Evolutionary conservation across 2,113 vertebrate species (phyloP).

Genomic region (Passer montanus): DNA sequence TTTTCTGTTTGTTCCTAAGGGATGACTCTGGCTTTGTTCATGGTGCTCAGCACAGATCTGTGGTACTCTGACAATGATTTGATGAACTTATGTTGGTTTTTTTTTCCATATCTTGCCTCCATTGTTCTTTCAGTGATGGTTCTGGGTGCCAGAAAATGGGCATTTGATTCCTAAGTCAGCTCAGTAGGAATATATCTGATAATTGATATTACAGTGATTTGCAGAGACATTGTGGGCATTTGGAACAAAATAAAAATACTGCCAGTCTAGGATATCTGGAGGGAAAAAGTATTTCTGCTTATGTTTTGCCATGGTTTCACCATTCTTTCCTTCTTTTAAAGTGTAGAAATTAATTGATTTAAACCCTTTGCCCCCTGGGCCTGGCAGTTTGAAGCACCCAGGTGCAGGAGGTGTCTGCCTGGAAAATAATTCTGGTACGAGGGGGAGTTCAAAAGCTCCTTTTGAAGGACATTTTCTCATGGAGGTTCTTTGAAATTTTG

Average conservation of each 20-base stretch:
- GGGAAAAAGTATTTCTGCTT: neutral
- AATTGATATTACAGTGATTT: neutral
- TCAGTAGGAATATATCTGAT: neutral
- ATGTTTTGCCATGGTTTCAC: neutral
- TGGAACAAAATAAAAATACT: neutral
- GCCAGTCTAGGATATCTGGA: neutral
- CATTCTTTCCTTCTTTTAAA: neutral
- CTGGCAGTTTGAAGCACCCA: neutral
- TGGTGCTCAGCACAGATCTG: neutral
- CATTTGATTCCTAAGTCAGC: neutral
- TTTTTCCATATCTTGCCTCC: neutral
- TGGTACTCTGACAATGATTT: neutral
- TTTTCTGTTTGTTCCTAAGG: neutral
- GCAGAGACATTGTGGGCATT: neutral
- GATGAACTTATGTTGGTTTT: neutral
- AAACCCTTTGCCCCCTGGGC: neutral
- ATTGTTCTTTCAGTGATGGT: neutral
- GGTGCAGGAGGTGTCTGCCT: neutral
- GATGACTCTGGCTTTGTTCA: neutral
- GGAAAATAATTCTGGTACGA: neutral
- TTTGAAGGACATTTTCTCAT: neutral
- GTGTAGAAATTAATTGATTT: neutral
- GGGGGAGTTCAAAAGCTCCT: neutral
- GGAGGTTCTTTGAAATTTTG: neutral
- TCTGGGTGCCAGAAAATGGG: neutral